phyloP scores from a whole-genome alignment of 2,113 vertebrate genomes.

The Vidua macroura region DNA sequence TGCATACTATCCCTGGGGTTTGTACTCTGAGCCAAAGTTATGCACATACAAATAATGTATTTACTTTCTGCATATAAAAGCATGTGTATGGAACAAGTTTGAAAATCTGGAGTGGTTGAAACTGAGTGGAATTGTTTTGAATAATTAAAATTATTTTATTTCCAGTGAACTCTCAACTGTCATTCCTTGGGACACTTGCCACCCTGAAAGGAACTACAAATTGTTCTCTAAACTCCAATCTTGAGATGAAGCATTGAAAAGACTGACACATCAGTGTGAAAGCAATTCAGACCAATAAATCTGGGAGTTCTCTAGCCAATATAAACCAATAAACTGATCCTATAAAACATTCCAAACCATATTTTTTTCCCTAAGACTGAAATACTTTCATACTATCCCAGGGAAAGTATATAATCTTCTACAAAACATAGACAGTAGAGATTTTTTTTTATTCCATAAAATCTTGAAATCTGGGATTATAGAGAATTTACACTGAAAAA shows the following conservation, averaged over 20 bases:
- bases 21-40: background rate
- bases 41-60: conserved; percentile 2
- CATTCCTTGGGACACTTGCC: background rate
- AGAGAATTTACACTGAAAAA: background rate
- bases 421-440: background rate
- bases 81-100: background rate
- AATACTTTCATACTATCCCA: background rate
- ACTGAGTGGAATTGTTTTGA: background rate
- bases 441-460: background rate
- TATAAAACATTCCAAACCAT: background rate
- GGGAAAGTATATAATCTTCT: background rate
- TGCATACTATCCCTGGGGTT: background rate
- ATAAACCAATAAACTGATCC: background rate
- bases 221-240: background rate
- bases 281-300: background rate
- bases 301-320: background rate
- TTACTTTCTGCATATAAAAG: background rate
- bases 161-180: background rate
- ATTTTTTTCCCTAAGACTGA: background rate
- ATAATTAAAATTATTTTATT: conserved; percentile 19
- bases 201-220: background rate
- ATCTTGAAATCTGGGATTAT: background rate
- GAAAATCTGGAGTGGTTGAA: background rate
- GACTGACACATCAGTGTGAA: background rate
- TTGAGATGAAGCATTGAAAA: background rate